Evolutionary conservation across 2,888 invertebrate genomes (phyloP), one percentile per base, ranked within the genome.

Genomic region (Leptinotarsa juncta): DNA sequence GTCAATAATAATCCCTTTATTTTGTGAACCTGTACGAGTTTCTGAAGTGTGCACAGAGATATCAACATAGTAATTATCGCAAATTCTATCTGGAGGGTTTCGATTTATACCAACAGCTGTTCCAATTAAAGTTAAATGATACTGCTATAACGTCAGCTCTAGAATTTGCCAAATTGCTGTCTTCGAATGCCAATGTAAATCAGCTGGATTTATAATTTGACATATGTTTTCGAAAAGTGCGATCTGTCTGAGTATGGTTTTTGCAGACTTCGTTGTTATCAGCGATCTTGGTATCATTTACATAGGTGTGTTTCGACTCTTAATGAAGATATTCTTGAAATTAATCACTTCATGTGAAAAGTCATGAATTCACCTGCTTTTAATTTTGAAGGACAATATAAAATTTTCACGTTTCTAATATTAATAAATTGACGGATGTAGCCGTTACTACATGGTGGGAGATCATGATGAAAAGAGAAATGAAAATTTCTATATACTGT

Each of bases 81-180:
- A 23, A 57, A 15, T 57, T 20, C 23, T 14, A 15, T 15, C 57
- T 57, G 12, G 2, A 14, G 57, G 57, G 16, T 57, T 57, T 20
- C 57, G 57, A 57, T 26, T 57, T 4, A 70, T 62, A 26, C 57
- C 3, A 15, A 71, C 82, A 83, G 77, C 83, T 83, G 83, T 79
- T 79, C 81, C 78, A 81, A 82, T 81, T 83, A 83, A 80, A 78
- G 76, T 69, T 77, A 80, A 83, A 82, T 83, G 82, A 82, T 82
- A 83, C 23, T 32, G 62, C 23, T 57, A 81, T 80, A 79, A 62
- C 26, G 48, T 51, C 49, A 72, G 49, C 79, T 82, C 83, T 83
- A 82, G 83, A 82, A 83, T 81, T 82, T 80, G 80, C 79, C 78
- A 82, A 84, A 84, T 83, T 83, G 80, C 81, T 77, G 81, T 80